These are phyloP conservation scores for Nannobrachium achirus DNA, from an alignment of 2,113 vertebrate genomes.

Conservation along the genomic window DNA sequence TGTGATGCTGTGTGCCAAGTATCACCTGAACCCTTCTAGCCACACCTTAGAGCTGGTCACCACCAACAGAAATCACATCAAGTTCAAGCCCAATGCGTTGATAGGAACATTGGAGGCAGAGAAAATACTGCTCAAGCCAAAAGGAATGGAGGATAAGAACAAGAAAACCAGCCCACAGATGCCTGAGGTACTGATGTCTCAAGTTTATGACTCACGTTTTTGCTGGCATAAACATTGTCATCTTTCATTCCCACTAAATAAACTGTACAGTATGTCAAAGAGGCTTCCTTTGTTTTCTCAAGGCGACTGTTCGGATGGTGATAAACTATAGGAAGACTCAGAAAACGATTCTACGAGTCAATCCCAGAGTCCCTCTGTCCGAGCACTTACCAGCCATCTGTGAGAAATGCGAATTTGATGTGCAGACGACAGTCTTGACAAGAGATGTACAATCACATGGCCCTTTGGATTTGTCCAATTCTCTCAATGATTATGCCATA, in stretches of 20 bases:
- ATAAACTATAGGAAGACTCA: slow-evolving; percentile 96
- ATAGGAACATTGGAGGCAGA: slow-evolving; percentile 92
- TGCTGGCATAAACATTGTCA: too few relatives aligned
- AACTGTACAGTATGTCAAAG: not conserved
- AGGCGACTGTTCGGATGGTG: slow-evolving; percentile 95
- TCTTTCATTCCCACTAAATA: not conserved
- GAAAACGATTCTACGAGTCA: slow-evolving; percentile 93
- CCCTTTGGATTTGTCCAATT: slow-evolving; percentile 86
- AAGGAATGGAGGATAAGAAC: slow-evolving; percentile 85
- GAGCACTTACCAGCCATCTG: slow-evolving; percentile 86
- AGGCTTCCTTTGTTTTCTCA: slow-evolving; percentile 16
- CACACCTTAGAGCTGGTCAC: slow-evolving; percentile 91
- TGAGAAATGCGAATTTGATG: slow-evolving; percentile 95
- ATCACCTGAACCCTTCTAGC: slow-evolving; percentile 94
- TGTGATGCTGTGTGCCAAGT: slow-evolving; percentile 91
- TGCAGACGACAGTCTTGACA: slow-evolving; percentile 82
- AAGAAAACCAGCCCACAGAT: slow-evolving; percentile 87
- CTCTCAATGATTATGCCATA: slow-evolving; percentile 90
- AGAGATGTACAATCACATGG: slow-evolving; percentile 87
- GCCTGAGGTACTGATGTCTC: slow-evolving; percentile 85
- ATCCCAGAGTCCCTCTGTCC: slow-evolving; percentile 84
- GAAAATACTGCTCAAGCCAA: slow-evolving; percentile 91
- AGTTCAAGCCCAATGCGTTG: slow-evolving; percentile 93
- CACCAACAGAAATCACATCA: slow-evolving; percentile 85
- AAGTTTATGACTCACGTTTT: not conserved